A percentile compares a stretch with the other conserved stretches of the same genome.
These are phyloP conservation scores for Jacana jacana DNA, from an alignment of 2,113 vertebrate genomes.

Conservation along the genomic window DNA sequence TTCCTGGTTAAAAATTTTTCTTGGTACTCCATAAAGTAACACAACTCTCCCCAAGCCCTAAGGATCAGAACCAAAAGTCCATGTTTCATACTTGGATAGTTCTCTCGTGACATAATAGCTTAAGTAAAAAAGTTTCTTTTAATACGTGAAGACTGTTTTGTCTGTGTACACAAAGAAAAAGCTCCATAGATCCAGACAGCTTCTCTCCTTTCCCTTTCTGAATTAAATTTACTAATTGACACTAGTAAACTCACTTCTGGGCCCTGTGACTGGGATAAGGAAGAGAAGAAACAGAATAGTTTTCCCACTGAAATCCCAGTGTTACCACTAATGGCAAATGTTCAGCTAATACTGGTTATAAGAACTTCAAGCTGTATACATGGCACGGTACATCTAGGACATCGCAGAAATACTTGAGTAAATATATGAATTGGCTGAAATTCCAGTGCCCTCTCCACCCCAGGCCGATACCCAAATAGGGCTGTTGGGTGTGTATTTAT, in stretches of 20 bases:
- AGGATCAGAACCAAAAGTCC: neutral
- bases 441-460: neutral
- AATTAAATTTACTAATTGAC: neutral
- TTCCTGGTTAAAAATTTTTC: neutral
- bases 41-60: neutral
- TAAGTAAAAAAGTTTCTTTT: neutral
- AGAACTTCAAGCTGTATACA: accelerated
- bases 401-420: neutral
- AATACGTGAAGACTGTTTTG: neutral
- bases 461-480: neutral
- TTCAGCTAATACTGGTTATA: neutral
- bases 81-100: neutral
- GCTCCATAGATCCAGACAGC: neutral
- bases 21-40: neutral
- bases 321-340: neutral
- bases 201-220: neutral
- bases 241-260: neutral
- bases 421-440: neutral
- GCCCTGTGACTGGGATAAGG: neutral
- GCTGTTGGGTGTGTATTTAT: neutral
- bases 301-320: neutral
- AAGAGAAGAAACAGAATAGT: neutral
- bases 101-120: neutral
- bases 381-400: neutral
- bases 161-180: neutral